Conservation (phyloP, 1,140 invertebrate genomes). For the Meloidogyne chitwoodi region DNA sequence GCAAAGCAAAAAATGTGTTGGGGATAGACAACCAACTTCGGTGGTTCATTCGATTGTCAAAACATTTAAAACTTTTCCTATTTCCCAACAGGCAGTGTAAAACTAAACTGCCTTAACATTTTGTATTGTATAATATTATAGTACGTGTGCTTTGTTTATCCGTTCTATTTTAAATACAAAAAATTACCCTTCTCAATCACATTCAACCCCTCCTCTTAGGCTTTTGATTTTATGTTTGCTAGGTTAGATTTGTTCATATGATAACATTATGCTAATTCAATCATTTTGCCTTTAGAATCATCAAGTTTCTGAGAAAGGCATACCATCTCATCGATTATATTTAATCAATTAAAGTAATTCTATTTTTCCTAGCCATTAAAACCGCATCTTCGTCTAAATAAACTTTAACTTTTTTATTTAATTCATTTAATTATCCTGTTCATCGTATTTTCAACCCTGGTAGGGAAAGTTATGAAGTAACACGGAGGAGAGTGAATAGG, state of each 20-base stretch:
- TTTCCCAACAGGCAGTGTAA: neutral
- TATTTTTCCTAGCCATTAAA: neutral
- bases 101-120: neutral
- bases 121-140: neutral
- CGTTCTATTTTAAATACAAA: neutral
- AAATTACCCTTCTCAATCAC: neutral
- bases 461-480: no score
- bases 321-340: neutral
- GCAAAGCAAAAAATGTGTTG: neutral
- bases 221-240: neutral
- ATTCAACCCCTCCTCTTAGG: neutral
- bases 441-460: no score
- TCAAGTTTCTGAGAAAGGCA: neutral
- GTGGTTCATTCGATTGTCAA: neutral
- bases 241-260: neutral
- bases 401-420: no score
- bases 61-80: neutral
- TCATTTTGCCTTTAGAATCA: neutral
- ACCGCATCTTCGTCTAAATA: no score
- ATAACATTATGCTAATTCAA: neutral
- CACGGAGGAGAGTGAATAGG: no score
- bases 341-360: neutral
- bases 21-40: neutral
- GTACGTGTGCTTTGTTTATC: neutral
- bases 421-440: no score